Evolutionary conservation across 2,888 invertebrate species (phyloP).

Genomic region (Apomyelois bistriatella): DNA sequence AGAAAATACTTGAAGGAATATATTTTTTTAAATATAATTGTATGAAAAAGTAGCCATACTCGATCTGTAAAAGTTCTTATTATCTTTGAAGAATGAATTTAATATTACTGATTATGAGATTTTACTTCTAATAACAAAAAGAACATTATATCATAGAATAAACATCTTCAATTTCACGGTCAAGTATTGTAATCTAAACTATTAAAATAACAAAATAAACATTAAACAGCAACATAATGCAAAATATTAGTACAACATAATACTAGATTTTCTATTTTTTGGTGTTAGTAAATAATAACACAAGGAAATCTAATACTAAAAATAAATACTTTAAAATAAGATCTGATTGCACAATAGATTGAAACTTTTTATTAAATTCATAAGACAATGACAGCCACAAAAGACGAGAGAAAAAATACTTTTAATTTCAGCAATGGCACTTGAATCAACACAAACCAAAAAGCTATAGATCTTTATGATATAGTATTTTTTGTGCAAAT

Average conservation of each 20-base stretch:
- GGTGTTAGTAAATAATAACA: conserved; percentile 72
- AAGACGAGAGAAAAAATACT: neutral
- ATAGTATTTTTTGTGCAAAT: conserved; percentile 38
- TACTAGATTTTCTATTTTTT: conserved; percentile 64
- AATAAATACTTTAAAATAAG: conserved; percentile 62
- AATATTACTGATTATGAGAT: no score
- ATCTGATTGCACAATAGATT: conserved; percentile 54
- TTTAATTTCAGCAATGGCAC: conserved; percentile 48
- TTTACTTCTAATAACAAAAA: no score
- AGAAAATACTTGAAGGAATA: conserved; percentile 14
- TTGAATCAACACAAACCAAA: conserved; percentile 61
- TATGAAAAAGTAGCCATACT: no score
- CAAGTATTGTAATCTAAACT: neutral
- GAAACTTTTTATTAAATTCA: neutral
- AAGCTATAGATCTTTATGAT: conserved; percentile 45
- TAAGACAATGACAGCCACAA: neutral
- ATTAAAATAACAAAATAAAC: conserved; percentile 17
- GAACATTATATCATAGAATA: no score
- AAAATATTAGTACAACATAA: conserved; percentile 55
- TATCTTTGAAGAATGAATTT: no score
- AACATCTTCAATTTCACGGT: neutral
- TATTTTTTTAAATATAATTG: neutral
- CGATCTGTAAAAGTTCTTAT: no score
- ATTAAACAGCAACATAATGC: conserved; percentile 25
- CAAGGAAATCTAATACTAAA: conserved; percentile 50